Base-by-base conservation (phyloP, 2,113 vertebrate genomes). In the Fukomys damarensis region DNA sequence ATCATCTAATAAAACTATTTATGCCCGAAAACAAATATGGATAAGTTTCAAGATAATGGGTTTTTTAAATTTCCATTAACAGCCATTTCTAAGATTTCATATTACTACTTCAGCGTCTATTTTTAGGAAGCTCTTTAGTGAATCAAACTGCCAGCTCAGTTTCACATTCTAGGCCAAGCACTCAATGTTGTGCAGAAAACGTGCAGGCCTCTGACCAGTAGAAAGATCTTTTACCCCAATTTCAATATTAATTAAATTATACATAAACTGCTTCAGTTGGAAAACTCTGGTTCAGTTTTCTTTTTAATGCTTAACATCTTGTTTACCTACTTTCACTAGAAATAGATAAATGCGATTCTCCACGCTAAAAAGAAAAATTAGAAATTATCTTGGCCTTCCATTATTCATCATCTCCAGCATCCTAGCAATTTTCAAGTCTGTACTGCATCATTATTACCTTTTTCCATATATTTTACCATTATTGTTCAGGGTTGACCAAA, bases 11-110 rank as follows among this genome's bases (percentile, higher is more conserved):
- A 70, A 80, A 58, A 63, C 52, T 85, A 86, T 95, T 94, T 92
- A 94, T 89, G 94, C 52, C 66, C 61, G 84, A 43, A 83, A 81
- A 91, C n/a, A 66, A 68, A 84, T 46, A 91, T 88, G 46, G 19
- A 1, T 93, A 94, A 93, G 68, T 96, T 91, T 88, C 41, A 87
- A 32, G 52, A 90, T 88, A 96, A 98, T 96, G 88, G 30, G 4
- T 63, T 95, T 96, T 32, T 95, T 65, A 72, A 72, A 82, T 84
- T 20, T 89, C n/a, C 82, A 96, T 63, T 97, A 93, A 68, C n/a
- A 97, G 74, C 79, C 93, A 83, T 95, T 92, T 96, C 59, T 83
- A 96, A 95, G 85, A 97, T 89, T 95, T 97, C 76, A 91, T 41
- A 24, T 89, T 96, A 74, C 68, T 82, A 59, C 61, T 89, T 84